Percentiles rank a stretch among this genome's conserved stretches.
phyloP scores from a whole-genome alignment of 2,888 invertebrate species.

The Hyposoter didymator region DNA sequence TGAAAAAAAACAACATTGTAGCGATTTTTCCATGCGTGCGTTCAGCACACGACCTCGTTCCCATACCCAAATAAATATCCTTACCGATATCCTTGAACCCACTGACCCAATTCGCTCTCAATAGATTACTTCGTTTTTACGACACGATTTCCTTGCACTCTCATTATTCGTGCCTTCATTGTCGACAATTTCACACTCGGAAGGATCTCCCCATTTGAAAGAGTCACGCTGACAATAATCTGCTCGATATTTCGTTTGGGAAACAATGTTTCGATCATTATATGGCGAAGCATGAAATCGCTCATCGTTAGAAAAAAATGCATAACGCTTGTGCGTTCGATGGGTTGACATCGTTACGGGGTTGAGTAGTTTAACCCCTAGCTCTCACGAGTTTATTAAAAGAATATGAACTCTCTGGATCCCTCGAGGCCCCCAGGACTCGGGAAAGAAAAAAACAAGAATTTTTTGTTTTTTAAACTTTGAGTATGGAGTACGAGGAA shows the following conservation, averaged over 20 bases:
- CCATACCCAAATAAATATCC: constrained; percentile 64
- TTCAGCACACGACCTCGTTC: constrained; percentile 80
- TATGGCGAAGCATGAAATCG: not conserved
- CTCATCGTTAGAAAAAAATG: not conserved
- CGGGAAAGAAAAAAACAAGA: not conserved
- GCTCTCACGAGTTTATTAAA: constrained; percentile 56
- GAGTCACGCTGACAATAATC: not conserved
- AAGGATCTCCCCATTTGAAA: constrained; percentile 32
- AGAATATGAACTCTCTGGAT: constrained; percentile 32
- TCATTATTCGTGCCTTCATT: constrained; percentile 38
- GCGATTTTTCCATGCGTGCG: constrained; percentile 75
- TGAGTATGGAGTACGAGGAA: constrained; percentile 12
- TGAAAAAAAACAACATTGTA: constrained; percentile 65
- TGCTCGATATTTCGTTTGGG: not conserved
- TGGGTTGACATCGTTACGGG: not conserved
- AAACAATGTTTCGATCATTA: not conserved
- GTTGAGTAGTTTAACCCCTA: not conserved
- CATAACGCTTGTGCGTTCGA: not conserved
- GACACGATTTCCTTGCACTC: constrained; percentile 64
- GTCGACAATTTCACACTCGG: constrained; percentile 65
- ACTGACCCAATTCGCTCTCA: constrained; percentile 76
- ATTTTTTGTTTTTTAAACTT: constrained; percentile 32
- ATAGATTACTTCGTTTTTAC: constrained; percentile 70
- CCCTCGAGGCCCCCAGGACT: constrained; percentile 10
- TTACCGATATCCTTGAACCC: constrained; percentile 55